Base-by-base conservation (phyloP, 1,140 invertebrate species). In the Amphibalanus amphitrite region DNA sequence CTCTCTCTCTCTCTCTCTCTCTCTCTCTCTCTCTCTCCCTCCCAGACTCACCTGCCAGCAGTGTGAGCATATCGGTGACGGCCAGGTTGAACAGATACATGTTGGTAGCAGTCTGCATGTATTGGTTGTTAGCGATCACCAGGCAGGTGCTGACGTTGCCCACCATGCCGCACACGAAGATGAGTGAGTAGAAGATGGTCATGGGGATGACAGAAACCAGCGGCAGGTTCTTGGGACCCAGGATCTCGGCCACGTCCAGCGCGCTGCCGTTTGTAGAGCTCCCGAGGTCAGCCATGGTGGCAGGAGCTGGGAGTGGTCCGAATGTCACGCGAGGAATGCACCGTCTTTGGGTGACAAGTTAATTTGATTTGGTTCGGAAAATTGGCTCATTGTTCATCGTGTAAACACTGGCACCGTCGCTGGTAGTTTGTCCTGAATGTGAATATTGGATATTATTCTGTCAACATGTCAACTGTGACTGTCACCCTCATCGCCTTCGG, bases 121-220 rank as follows among this genome's bases (percentile, higher is more conserved):
- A 69, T 30, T 75, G 69, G 67, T 78, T 78, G 71, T 74, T 71
- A 10, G 78, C 74, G 0, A 81, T 77, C 28, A 80, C 74, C 71
- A 79, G 71, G 68, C 74, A 76, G 1, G 78, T 77, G 17, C 77
- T 68, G 4, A 74, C 25, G 33, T 79, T 79, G 13, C 78, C 78
- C 69, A 82, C 79, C 13, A 82, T 65, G n/a, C 75, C 76, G 23
- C 77, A 76, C 0, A 79, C 68, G 38, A 81, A 75, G 0, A 83
- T 75, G 15, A 80, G 47, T 47, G 77, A 73, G 72, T 82, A 83
- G 23, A 72, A 71, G 6, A 71, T 70, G 28, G 71, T 69, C 47
- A 75, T 74, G 28, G 71, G 70, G 28, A 71, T 71, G 28, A 71
- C 69, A 1, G 70, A 29, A 17, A 15, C 30, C 59, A 71, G 70